Evolutionary conservation across 2,113 vertebrate species (phyloP).

Genomic region (Menidia beryllina): DNA sequence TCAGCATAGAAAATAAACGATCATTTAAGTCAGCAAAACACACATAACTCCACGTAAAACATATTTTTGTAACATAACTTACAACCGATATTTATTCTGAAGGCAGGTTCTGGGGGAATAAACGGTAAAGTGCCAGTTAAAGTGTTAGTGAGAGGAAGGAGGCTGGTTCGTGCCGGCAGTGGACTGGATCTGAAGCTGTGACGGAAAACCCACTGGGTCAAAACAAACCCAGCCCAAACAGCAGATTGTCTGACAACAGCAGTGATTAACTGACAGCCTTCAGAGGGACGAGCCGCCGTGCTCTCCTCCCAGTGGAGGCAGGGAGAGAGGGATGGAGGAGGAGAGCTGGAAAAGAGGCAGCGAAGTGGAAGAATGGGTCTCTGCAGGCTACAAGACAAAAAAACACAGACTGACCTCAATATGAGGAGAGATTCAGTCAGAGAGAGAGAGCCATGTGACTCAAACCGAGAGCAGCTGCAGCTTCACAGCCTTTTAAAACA

Average conservation of each 20-base stretch:
- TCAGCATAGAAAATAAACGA: too few relatives aligned
- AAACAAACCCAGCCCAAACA: slow-evolving; percentile 10
- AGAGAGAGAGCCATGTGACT: slow-evolving; percentile 1
- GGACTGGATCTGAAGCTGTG: slow-evolving; percentile 19
- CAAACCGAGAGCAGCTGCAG: slow-evolving; percentile 15
- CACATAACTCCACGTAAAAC: too few relatives aligned
- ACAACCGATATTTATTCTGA: not conserved
- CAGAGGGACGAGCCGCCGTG: slow-evolving; percentile 35
- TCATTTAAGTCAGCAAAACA: too few relatives aligned
- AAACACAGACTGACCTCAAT: slow-evolving; percentile 71
- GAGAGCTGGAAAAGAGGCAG: slow-evolving; percentile 43
- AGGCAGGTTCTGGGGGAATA: not conserved
- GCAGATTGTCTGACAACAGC: slow-evolving; percentile 12
- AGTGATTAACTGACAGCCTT: slow-evolving; percentile 46
- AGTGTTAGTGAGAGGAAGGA: not conserved
- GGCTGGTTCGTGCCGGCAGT: not conserved
- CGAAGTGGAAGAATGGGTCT: slow-evolving; percentile 66
- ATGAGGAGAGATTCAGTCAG: slow-evolving; percentile 15
- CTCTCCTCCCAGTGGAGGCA: slow-evolving; percentile 42
- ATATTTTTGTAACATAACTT: too few relatives aligned
- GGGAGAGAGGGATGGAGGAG: slow-evolving; percentile 27
- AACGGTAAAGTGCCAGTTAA: not conserved
- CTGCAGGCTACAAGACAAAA: slow-evolving; percentile 66
- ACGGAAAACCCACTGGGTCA: slow-evolving; percentile 28
- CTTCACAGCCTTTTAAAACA: not conserved